Evolutionary conservation across 1,140 invertebrate genomes (phyloP), one percentile per base, ranked within the genome.

Genomic region (Leptestheria dahalacensis): DNA sequence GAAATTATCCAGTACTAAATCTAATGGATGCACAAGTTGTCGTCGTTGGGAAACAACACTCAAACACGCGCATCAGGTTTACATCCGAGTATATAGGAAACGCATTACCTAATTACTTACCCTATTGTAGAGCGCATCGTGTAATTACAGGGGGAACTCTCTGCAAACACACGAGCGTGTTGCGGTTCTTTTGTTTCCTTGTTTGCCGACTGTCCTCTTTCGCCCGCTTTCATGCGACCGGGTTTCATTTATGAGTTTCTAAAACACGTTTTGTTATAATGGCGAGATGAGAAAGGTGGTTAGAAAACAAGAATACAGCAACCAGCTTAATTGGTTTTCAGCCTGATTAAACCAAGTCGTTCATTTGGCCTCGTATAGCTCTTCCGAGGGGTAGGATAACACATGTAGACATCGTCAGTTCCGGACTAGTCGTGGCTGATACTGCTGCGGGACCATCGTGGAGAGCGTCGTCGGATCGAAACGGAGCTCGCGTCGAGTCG

Each of bases 361-460:
- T 48, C 10, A 23, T 12, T 58, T 29, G 25, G 23, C 3, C 51
- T 29, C 59, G 68, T 70, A 57, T 64, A 78, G 77, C 75, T 50
- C 69, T 78, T 18, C 72, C 73, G 3, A 70, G 73, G 28, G 74
- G 69, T 53, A 72, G 74, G 24, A 71, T 79, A n/a, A 70, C 73
- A 0, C 77, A 79, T 62, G 61, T 79, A 63, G 78, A 79, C 60
- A 71, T 79, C 4, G 71, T 77, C 4, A 75, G 71, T 62, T 74
- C 76, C 1, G 76, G 75, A 0, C 68, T 80, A 55, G 74, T 78
- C 62, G 69, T 74, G 11, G 62, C 79, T 23, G 73, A 76, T 18
- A 73, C 75, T 54, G 72, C 77, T 41, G 73, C 24, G 60, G 28
- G 33, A 47, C 25, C 21, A 3, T 41, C 29, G 21, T 47, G 33